phyloP scores from a whole-genome alignment of 2,113 vertebrate genomes.

The Sterna hirundo region DNA sequence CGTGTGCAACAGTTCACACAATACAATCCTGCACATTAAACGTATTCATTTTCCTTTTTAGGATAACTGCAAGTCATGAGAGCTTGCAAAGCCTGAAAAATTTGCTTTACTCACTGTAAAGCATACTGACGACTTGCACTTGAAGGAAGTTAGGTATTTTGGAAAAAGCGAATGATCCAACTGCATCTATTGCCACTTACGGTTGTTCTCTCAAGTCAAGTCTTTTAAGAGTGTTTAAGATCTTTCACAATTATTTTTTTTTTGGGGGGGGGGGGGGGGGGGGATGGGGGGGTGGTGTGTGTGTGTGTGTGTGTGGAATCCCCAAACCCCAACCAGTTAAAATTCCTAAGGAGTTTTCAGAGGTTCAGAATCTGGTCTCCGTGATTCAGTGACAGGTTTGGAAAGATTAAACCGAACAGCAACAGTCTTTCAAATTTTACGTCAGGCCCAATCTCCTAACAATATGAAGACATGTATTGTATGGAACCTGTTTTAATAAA shows the following conservation, averaged over 20 bases:
- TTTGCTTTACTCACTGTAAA: not conserved
- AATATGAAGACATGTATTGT: not conserved
- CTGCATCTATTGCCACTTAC: not conserved
- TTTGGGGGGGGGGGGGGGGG: no score
- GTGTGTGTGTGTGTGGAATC: not conserved
- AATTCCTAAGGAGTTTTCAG: not conserved
- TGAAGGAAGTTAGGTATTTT: not conserved
- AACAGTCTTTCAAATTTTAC: not conserved
- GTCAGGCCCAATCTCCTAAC: not conserved
- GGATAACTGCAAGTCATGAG: not conserved
- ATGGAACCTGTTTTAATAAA: not conserved
- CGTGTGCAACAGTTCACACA: not conserved
- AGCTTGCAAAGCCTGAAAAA: not conserved
- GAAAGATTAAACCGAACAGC: not conserved
- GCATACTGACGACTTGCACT: not conserved
- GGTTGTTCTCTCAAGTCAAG: not conserved
- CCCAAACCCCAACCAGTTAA: not conserved
- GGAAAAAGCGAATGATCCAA: not conserved
- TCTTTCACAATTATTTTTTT: not conserved
- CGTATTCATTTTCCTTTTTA: not conserved
- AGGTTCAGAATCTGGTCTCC: not conserved
- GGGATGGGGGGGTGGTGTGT: no score
- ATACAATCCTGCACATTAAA: not conserved
- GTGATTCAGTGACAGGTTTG: not conserved
- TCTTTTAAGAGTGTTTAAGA: not conserved